Base-by-base conservation (phyloP, 2,888 invertebrate genomes). In the Mycalesis mineus region DNA sequence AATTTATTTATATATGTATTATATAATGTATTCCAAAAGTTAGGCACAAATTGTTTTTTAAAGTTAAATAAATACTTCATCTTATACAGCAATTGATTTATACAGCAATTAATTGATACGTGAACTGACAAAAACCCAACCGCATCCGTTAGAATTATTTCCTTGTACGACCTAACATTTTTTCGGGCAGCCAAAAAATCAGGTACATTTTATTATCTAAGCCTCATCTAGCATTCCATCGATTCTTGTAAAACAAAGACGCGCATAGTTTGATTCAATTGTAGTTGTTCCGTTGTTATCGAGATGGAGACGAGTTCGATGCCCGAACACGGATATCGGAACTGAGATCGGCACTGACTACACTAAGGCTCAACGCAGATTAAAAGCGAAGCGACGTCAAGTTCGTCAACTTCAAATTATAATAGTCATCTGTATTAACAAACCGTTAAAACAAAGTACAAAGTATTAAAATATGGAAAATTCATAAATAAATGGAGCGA, bases 251-350 rank as follows among this genome's bases (percentile, higher is more conserved):
- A 29, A 56, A 61, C 49, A 50, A 45, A 57, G 51, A 55, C 51
- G 40, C 44, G 55, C 22, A 28, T 56, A 52, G 54, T 71, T 74
- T 69, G 76, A 80, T 80, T 82, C 81, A 81, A 82, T 80, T 81
- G 80, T 80, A 36, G 22, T 36, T 45, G 44, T 53, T 53, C 36
- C 60, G 67, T 74, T 55, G 68, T 74, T 80, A 80, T 81, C 80
- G 72, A 63, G 76, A 75, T 75, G 72, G 65, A 75, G 72, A 69
- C 67, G 71, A 64, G 80, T 76, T 81, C 82, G 79, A 80, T 73
- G 81, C 69, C 80, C 80, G 74, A 55, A 60, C 57, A 57, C 63
- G 61, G 65, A 66, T 71, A 70, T 70, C 68, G 61, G 58, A 60
- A 63, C 65, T 61, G 37, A 61, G 61, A 64, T 65, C 65, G 33